Evolutionary conservation across 2,797 vertebrate genomes (phyloP).

Genomic region (Cyprinodon diabolis): DNA sequence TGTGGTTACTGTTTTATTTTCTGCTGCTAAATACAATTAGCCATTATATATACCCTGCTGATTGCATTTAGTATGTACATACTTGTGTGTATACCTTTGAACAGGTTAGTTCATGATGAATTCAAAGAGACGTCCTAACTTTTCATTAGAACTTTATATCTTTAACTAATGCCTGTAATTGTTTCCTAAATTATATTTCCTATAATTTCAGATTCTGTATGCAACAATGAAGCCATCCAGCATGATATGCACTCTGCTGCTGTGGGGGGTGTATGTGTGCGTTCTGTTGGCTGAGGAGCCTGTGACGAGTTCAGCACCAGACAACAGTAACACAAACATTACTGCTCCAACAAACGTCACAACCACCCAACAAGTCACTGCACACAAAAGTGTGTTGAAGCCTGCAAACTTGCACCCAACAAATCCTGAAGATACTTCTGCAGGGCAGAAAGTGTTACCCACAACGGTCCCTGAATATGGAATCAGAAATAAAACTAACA

Average conservation of each 20-base stretch:
- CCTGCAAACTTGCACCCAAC: neutral
- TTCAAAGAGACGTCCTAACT: neutral
- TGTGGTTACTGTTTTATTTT: neutral
- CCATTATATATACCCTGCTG: too few relatives aligned
- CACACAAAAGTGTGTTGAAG: neutral
- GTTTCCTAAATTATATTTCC: slow-evolving; percentile 1
- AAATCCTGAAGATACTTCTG: neutral
- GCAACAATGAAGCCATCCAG: slow-evolving; percentile 24
- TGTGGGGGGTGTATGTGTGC: slow-evolving; percentile 30
- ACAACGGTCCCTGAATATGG: neutral
- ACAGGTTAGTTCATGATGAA: neutral
- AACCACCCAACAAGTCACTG: neutral
- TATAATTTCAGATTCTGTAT: slow-evolving; percentile 48
- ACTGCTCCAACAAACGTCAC: slow-evolving; percentile 3
- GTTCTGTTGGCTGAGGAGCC: slow-evolving; percentile 22
- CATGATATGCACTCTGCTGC: slow-evolving; percentile 20
- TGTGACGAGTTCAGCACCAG: slow-evolving; percentile 6
- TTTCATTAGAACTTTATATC: neutral
- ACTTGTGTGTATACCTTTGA: neutral
- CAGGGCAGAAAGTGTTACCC: neutral
- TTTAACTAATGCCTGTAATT: neutral
- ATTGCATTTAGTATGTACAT: too few relatives aligned
- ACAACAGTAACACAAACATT: neutral
- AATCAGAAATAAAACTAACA: neutral
- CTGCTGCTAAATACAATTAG: neutral